These are phyloP conservation scores for Shargacucullia verbasci DNA, from an alignment of 2,888 invertebrate genomes.

Conservation along the genomic window DNA sequence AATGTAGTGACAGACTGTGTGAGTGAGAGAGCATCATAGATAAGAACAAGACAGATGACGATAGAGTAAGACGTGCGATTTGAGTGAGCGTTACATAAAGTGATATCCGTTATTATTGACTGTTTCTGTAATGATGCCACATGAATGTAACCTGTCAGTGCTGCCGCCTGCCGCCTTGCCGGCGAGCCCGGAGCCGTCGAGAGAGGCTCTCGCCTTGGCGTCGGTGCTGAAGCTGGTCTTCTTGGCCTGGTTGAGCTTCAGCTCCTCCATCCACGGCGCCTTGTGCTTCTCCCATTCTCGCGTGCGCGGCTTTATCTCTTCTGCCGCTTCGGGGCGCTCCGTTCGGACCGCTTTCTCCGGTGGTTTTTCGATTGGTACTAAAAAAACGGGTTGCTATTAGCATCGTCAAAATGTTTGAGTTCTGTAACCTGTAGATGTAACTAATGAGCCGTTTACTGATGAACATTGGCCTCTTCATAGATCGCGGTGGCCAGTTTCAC, in stretches of 20 bases:
- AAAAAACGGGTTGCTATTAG: neutral
- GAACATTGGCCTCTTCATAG: too few relatives aligned
- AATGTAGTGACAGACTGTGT: too few relatives aligned
- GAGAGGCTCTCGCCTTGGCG: conserved; percentile 70
- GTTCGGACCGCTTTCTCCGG: conserved; percentile 66
- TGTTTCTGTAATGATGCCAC: too few relatives aligned
- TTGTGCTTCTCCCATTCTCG: conserved; percentile 93
- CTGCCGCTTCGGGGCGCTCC: conserved; percentile 62
- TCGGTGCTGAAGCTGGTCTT: conserved; percentile 85
- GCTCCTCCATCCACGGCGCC: conserved; percentile 95
- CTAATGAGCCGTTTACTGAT: too few relatives aligned
- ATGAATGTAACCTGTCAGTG: conserved; percentile 73
- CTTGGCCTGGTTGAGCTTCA: conserved; percentile 93
- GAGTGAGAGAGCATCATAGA: too few relatives aligned
- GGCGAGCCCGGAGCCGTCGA: conserved; percentile 60
- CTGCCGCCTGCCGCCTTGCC: conserved; percentile 71
- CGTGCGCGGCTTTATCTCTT: conserved; percentile 90
- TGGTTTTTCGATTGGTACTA: conserved; percentile 53
- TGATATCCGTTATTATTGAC: too few relatives aligned
- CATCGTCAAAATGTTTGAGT: too few relatives aligned
- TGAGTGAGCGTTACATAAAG: too few relatives aligned
- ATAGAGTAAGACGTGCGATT: too few relatives aligned
- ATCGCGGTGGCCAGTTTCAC: too few relatives aligned
- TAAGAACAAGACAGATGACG: too few relatives aligned
- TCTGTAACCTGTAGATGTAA: too few relatives aligned